Conservation (phyloP, 1,140 invertebrate species). For the Temnothorax longispinosus region DNA sequence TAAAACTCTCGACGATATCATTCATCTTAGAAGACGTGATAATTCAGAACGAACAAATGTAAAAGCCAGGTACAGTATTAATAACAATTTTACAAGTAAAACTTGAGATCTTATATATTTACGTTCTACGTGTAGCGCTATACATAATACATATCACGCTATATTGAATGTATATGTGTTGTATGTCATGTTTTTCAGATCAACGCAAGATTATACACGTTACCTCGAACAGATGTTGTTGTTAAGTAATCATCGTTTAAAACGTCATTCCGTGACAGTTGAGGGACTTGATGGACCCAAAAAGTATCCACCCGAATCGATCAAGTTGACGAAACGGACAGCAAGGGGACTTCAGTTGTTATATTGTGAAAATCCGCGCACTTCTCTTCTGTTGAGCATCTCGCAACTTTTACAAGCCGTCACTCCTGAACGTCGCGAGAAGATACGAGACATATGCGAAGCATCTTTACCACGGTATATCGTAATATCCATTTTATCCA, state of each 20-base stretch:
- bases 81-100: constrained; percentile 15
- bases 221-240: constrained; percentile 82
- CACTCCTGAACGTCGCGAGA: constrained; percentile 78
- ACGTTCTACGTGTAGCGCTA: neutral
- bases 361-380: constrained; percentile 81
- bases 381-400: constrained; percentile 74
- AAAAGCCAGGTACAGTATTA: constrained; percentile 74
- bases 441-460: constrained; percentile 80
- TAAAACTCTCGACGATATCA: constrained; percentile 76
- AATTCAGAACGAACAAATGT: constrained; percentile 66
- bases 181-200: constrained; percentile 72
- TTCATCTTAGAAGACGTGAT: constrained; percentile 72
- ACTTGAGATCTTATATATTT: constrained; percentile 5
- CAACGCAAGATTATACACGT: constrained; percentile 79
- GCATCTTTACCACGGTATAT: constrained; percentile 68
- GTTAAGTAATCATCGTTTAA: constrained; percentile 73
- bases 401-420: constrained; percentile 77
- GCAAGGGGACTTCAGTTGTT: constrained; percentile 71
- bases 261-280: constrained; percentile 74
- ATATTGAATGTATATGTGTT: neutral
- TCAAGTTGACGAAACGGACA: constrained; percentile 75
- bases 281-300: constrained; percentile 78
- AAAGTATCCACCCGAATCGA: constrained; percentile 81
- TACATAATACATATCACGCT: constrained; percentile 39
- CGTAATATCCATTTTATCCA: neutral